Percentiles rank a stretch among this genome's conserved stretches.
Conservation (phyloP, 2,113 vertebrate species). For the Triplophysa siluroides region DNA sequence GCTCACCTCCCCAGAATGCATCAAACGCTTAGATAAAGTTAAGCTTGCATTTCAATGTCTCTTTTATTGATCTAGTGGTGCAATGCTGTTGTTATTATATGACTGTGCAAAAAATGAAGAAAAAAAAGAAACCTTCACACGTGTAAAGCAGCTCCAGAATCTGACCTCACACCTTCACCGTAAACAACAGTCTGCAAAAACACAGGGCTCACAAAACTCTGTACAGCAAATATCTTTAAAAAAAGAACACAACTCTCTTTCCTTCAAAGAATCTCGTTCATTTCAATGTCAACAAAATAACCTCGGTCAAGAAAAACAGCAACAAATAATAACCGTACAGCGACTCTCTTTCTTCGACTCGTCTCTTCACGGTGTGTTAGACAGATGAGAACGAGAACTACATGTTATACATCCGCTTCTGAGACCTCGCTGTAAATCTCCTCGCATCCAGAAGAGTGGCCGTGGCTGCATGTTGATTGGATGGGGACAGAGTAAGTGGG, state of each 20-base stretch:
- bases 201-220: conserved; percentile 22
- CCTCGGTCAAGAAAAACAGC: conserved; percentile 88
- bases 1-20: conserved; percentile 74
- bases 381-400: conserved; percentile 77
- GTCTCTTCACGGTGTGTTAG: too few species aligned
- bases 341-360: too few species aligned
- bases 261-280: conserved; percentile 80
- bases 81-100: conserved; percentile 57
- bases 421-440: neutral
- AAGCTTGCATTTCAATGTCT: conserved; percentile 69
- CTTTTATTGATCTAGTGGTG: conserved; percentile 71
- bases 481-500: conserved; percentile 1
- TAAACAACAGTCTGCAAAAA: conserved; percentile 52
- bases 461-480: conserved; percentile 7
- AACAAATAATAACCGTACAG: conserved; percentile 73
- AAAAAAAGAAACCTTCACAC: conserved; percentile 46
- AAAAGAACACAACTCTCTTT: conserved; percentile 75
- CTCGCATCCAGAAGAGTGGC: conserved; percentile 10
- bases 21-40: conserved; percentile 80
- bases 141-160: conserved; percentile 71
- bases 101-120: conserved; percentile 73
- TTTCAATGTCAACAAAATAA: conserved; percentile 89
- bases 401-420: conserved; percentile 70
- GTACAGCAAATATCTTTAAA: conserved; percentile 57
- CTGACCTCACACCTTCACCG: conserved; percentile 56